Conservation (phyloP, 2,113 vertebrate species). For the Entelurus aequoreus region DNA sequence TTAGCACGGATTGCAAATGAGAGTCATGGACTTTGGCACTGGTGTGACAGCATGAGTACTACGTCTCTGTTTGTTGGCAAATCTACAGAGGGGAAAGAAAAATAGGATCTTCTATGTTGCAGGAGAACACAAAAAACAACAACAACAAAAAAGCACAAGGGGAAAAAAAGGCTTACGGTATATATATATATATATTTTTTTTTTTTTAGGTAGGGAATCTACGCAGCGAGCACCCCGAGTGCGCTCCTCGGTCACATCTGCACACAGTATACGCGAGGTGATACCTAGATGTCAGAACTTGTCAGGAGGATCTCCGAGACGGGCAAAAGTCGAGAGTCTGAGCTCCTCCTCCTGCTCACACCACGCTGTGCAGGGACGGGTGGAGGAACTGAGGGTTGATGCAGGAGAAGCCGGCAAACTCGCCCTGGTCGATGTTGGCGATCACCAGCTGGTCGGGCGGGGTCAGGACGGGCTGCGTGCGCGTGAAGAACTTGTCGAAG, state of each 20-base stretch:
- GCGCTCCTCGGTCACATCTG: slow-evolving; percentile 18
- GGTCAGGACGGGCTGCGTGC: slow-evolving; percentile 91
- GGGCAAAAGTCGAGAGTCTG: too few species aligned
- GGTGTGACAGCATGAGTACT: slow-evolving; percentile 51
- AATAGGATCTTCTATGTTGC: slow-evolving; percentile 46
- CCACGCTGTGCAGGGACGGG: slow-evolving; percentile 78
- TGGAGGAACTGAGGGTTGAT: slow-evolving; percentile 90
- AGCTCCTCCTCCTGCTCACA: slow-evolving; percentile 71
- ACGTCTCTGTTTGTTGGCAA: slow-evolving; percentile 21
- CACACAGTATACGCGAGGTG: slow-evolving; percentile 21
- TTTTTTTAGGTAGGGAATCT: neutral
- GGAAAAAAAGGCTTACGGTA: too few species aligned
- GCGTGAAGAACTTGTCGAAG: slow-evolving; percentile 98
- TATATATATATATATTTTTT: neutral
- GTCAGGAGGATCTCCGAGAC: slow-evolving; percentile 28
- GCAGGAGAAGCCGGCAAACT: slow-evolving; percentile 96
- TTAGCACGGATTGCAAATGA: slow-evolving; percentile 24
- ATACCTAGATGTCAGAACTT: slow-evolving; percentile 35
- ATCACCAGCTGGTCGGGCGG: slow-evolving; percentile 97
- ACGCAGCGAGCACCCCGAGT: neutral
- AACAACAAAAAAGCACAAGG: slow-evolving; percentile 16
- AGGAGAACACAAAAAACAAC: neutral
- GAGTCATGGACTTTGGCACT: slow-evolving; percentile 69
- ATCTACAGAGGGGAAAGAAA: neutral
- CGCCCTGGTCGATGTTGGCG: slow-evolving; percentile 95